Percentiles rank a stretch among this genome's conserved stretches.
Conservation (phyloP, 2,113 vertebrate species). For the Ascaphus truei region DNA sequence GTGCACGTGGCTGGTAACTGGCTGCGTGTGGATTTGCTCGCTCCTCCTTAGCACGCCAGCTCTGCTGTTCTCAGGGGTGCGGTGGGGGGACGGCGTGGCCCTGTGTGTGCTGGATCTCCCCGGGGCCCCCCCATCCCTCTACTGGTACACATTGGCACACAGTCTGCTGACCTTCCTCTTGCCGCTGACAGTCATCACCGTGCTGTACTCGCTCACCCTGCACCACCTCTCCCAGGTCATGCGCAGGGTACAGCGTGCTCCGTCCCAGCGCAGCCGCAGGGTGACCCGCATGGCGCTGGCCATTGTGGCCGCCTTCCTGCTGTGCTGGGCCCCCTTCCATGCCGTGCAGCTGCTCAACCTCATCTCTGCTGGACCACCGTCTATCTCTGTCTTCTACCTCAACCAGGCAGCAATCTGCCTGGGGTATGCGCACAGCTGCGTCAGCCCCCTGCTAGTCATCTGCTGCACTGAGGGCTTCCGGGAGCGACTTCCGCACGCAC, state of each 20-base stretch:
- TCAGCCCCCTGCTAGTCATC: conserved; percentile 41
- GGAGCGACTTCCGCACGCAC: conserved; percentile 33
- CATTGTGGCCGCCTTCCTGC: conserved; percentile 32
- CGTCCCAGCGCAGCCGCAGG: conserved; percentile 30
- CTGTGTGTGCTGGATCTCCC: conserved; percentile 37
- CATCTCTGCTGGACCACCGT: conserved; percentile 30
- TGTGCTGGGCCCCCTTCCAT: conserved; percentile 40
- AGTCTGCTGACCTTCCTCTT: conserved; percentile 32
- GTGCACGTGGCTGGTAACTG: conserved; percentile 30
- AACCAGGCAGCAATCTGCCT: conserved; percentile 39
- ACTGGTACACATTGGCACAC: conserved; percentile 38
- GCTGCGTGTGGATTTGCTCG: conserved; percentile 31
- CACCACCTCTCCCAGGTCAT: conserved; percentile 35
- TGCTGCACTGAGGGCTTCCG: conserved; percentile 41
- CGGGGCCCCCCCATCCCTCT: conserved; percentile 19
- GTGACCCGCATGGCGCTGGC: conserved; percentile 36
- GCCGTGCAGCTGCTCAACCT: conserved; percentile 40
- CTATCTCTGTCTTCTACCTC: conserved; percentile 33
- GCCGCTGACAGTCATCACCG: conserved; percentile 30
- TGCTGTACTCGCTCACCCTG: conserved; percentile 37
- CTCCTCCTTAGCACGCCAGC: conserved; percentile 25
- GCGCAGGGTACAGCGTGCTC: conserved; percentile 18
- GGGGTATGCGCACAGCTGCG: conserved; percentile 39
- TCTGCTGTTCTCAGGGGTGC: conserved; percentile 32
- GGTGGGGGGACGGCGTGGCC: conserved; percentile 32